Conservation (phyloP, 2,888 invertebrate genomes). For the Cryptocheilus praepositus region DNA sequence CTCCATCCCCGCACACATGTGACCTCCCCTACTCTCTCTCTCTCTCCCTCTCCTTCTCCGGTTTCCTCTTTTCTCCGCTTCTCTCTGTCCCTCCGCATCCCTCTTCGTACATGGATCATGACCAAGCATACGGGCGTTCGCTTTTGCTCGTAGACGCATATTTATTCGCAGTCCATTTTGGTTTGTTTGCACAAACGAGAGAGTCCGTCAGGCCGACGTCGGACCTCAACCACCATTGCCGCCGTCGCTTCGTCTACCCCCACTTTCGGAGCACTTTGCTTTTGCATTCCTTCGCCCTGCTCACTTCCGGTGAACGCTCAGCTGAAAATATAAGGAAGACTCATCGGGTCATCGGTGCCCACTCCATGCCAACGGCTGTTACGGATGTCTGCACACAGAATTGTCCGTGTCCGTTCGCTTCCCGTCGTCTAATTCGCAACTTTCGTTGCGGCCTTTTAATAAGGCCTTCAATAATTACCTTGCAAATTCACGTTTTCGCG, state of each 20-base stretch:
- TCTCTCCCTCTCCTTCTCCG: slow-evolving; percentile 32
- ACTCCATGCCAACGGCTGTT: too few relatives aligned
- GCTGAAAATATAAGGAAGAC: slow-evolving; percentile 21
- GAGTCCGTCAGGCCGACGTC: slow-evolving; percentile 68
- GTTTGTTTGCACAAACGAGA: slow-evolving; percentile 72
- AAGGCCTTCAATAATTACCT: too few relatives aligned
- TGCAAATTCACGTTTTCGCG: neutral
- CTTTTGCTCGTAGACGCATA: slow-evolving; percentile 71
- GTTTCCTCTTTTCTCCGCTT: slow-evolving; percentile 36
- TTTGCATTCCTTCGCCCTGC: slow-evolving; percentile 64
- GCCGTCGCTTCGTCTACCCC: slow-evolving; percentile 17
- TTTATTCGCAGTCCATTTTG: slow-evolving; percentile 75
- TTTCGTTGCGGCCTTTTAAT: too few relatives aligned
- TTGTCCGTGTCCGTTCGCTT: too few relatives aligned
- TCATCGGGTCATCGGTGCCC: too few relatives aligned
- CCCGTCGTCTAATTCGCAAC: neutral
- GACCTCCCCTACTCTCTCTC: slow-evolving; percentile 32
- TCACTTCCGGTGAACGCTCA: slow-evolving; percentile 46
- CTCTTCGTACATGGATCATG: slow-evolving; percentile 70
- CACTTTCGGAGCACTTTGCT: slow-evolving; percentile 46
- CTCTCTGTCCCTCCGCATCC: slow-evolving; percentile 36
- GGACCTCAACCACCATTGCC: slow-evolving; percentile 44
- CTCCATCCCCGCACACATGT: slow-evolving; percentile 21
- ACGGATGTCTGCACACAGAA: too few relatives aligned
- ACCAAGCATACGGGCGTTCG: slow-evolving; percentile 73